phyloP scores from a whole-genome alignment of 1,140 invertebrate species.

The Delia radicum region DNA sequence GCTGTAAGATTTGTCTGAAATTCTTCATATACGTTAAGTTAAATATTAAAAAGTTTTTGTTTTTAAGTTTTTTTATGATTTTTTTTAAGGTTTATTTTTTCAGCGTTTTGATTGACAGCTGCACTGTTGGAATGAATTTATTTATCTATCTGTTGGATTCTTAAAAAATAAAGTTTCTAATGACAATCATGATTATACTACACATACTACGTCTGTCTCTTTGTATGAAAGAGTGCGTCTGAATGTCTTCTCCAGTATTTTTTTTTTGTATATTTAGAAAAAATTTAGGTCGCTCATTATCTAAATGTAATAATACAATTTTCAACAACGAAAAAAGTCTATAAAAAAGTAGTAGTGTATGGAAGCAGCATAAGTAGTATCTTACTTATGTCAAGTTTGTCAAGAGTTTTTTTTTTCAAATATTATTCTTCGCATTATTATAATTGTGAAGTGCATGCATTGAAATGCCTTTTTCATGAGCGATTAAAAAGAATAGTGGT shows the following conservation, averaged over 20 bases:
- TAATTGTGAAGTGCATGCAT: background rate
- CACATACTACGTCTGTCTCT: background rate
- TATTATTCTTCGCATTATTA: background rate
- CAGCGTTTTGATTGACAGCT: constrained; percentile 17
- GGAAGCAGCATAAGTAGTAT: too few species aligned
- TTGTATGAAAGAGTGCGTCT: background rate
- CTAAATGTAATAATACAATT: constrained; percentile 11
- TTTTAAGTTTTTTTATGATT: background rate
- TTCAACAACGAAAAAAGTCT: background rate
- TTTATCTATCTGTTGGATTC: background rate
- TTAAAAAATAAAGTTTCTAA: background rate
- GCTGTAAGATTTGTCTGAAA: too few species aligned
- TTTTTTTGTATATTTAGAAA: constrained; percentile 6
- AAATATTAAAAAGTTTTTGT: too few species aligned
- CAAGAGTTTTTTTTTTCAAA: background rate
- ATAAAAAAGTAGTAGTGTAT: too few species aligned
- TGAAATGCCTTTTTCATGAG: background rate
- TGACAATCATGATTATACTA: constrained; percentile 12
- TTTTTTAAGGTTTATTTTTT: constrained; percentile 20
- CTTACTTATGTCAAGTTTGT: constrained; percentile 22
- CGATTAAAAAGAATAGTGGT: background rate
- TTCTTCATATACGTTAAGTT: too few species aligned
- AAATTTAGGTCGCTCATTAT: constrained; percentile 22
- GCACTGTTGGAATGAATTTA: constrained; percentile 15
- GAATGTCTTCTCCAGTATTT: background rate